These are phyloP conservation scores for Acipenser oxyrinchus DNA, from an alignment of 2,797 vertebrate species.

Conservation along the genomic window DNA sequence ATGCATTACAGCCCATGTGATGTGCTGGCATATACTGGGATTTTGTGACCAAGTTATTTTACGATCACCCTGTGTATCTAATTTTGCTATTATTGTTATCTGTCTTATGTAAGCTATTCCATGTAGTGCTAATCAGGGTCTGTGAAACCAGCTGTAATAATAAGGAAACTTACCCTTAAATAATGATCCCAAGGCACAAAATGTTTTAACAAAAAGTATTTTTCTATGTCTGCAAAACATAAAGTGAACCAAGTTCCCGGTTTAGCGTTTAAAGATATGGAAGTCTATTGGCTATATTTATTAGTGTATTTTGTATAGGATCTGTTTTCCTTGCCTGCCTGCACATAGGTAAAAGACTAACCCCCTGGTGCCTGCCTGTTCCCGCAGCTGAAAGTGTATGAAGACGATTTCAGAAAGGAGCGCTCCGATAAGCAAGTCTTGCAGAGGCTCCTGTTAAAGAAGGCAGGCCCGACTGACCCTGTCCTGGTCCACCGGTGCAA, in stretches of 20 bases:
- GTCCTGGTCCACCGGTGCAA: constrained; percentile 67
- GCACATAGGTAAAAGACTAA: neutral
- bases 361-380: neutral
- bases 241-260: constrained; percentile 17
- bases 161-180: constrained; percentile 46
- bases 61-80: too few species aligned
- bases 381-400: constrained; percentile 62
- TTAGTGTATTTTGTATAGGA: too few species aligned
- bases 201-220: neutral
- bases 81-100: too few species aligned
- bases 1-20: too few species aligned
- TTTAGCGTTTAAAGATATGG: too few species aligned
- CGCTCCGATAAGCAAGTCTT: constrained; percentile 66
- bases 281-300: too few species aligned
- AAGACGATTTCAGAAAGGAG: constrained; percentile 66
- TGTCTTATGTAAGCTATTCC: too few species aligned
- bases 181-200: constrained; percentile 29
- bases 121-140: constrained; percentile 37
- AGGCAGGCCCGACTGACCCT: constrained; percentile 41
- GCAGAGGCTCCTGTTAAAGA: constrained; percentile 61
- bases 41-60: too few species aligned
- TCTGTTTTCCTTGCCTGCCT: too few species aligned
- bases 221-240: too few species aligned
- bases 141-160: constrained; percentile 66
- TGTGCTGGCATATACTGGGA: too few species aligned